Evolutionary conservation across 2,113 vertebrate species (phyloP).

Genomic region (Paradoxurus hermaphroditus): DNA sequence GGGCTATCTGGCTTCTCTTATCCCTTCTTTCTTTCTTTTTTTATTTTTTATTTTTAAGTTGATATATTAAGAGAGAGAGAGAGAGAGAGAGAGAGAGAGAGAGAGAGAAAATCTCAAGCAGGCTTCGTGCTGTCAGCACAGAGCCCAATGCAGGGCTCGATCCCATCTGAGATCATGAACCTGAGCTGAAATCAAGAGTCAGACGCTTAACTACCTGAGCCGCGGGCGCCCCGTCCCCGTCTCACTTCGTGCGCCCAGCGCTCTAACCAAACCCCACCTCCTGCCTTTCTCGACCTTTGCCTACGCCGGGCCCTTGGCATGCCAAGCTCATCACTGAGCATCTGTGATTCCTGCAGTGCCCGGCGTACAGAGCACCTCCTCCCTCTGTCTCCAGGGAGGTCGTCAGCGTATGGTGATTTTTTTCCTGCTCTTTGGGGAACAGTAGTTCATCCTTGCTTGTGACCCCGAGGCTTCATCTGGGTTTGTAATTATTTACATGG

Average conservation of each 20-base stretch:
- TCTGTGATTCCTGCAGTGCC: neutral
- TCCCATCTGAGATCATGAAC: no score
- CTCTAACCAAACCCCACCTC: neutral
- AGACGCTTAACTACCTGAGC: no score
- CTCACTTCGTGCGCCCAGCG: neutral
- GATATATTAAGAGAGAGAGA: no score
- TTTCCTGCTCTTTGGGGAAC: no score
- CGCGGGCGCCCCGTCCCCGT: neutral
- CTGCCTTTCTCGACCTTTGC: no score
- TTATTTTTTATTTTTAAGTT: no score
- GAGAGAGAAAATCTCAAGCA: no score
- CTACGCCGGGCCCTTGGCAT: neutral
- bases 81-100: no score
- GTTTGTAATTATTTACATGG: neutral
- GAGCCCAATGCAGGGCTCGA: no score
- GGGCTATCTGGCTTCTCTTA: neutral
- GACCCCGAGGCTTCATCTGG: neutral
- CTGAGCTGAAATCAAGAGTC: no score
- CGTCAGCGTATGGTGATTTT: fast-evolving
- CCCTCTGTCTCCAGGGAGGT: neutral
- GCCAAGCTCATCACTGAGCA: neutral
- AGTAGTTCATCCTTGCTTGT: neutral
- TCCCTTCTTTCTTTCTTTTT: neutral
- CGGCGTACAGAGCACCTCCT: neutral
- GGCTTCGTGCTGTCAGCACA: no score